Evolutionary conservation across 2,797 vertebrate genomes (phyloP), one percentile per base, ranked within the genome.

Genomic region (Enoplosus armatus): DNA sequence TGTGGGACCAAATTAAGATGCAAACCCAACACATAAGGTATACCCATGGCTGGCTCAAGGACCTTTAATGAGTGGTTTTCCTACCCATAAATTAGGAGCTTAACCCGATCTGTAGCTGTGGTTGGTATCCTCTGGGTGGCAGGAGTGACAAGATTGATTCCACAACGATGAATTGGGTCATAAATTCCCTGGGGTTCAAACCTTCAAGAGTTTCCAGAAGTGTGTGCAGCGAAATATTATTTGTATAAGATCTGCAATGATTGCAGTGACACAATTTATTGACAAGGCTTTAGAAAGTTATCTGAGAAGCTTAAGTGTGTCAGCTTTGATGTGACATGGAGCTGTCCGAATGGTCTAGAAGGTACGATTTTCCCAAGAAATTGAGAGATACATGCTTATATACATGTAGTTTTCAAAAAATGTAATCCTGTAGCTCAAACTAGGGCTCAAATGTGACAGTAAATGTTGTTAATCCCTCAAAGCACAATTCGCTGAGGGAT

Each of bases 401-500:
- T 80, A 67, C 79, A 74, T 89, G 87, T 74, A 51, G 51, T 87
- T 86, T 84, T 76, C 35, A 80, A 63, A 71, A 82, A 87, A 78
- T 56, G 50, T 88, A 91, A 92, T 92, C 85, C 87, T 69, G 73
- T 60, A 77, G 67, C 85, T 93, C 72, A 88, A 86, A 92, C 82
- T 79, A 33, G 74, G 79, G 77, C 87, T 91, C 80, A 86, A 90
- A 93, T 85, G 80, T 92, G 92, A 93, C 89, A 90, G 88, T 90
- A 90, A 93, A 93, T 77, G 92, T 84, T 86, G 90, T 86, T 92
- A 93, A 90, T 94, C 87, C 87, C 90, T 86, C 83, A 90, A 89
- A 93, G 85, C 86, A 89, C 84, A 91, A 92, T 91, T 92, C 87
- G 72, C 73, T 27, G 77, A 80, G 83, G 79, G 83, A 94, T 93